A percentile compares a stretch with the other conserved stretches of the same genome.
phyloP scores from a whole-genome alignment of 2,113 vertebrate genomes.

The Progne subis region DNA sequence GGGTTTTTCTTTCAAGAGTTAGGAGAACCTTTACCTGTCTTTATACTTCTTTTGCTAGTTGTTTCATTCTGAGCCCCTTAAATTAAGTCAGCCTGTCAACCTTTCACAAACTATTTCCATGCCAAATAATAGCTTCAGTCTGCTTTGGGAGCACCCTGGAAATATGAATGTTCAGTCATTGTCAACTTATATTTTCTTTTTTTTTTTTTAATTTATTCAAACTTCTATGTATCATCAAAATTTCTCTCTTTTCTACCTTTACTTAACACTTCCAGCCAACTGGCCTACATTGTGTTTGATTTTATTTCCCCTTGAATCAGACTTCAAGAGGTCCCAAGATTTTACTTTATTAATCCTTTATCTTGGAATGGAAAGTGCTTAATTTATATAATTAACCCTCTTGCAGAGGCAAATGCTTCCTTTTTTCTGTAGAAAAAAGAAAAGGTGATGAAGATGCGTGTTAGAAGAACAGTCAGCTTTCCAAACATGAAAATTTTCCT shows the following conservation, averaged over 20 bases:
- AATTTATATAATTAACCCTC: conserved; percentile 26
- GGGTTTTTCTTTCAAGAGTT: background rate
- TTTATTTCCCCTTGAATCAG: background rate
- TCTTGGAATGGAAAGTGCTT: background rate
- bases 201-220: background rate
- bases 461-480: conserved; percentile 13
- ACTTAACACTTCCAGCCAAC: background rate
- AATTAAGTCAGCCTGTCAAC: background rate
- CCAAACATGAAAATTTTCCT: conserved; percentile 15
- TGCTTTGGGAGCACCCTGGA: background rate
- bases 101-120: background rate
- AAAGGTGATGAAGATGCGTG: background rate
- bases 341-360: background rate
- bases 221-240: background rate
- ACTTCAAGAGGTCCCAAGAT: background rate
- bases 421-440: background rate
- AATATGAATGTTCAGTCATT: background rate
- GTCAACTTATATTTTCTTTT: background rate
- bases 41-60: background rate
- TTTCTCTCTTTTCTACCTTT: background rate
- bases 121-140: background rate
- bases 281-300: background rate
- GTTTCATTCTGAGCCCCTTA: background rate
- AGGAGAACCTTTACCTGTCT: background rate
- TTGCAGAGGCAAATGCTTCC: background rate